These are phyloP conservation scores for Diadromus collaris DNA, from an alignment of 2,888 invertebrate genomes.

Conservation along the genomic window DNA sequence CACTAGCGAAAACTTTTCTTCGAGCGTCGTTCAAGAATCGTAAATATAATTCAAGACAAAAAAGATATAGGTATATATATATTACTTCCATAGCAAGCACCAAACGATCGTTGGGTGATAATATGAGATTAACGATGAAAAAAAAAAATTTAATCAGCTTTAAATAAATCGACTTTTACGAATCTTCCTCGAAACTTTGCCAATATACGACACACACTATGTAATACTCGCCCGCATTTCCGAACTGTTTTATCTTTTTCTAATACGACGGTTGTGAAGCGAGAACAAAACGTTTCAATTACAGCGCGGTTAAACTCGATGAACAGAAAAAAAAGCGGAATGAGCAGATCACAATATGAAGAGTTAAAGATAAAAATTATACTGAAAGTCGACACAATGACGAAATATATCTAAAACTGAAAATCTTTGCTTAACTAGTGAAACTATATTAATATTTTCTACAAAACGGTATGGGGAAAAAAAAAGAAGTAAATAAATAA, in stretches of 20 bases:
- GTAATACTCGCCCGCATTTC: slow-evolving; percentile 6
- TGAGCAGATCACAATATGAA: neutral
- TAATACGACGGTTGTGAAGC: slow-evolving; percentile 50
- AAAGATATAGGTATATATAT: neutral
- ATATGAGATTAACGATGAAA: slow-evolving; percentile 1
- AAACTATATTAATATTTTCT: slow-evolving; percentile 63
- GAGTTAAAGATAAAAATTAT: slow-evolving; percentile 15
- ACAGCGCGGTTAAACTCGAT: slow-evolving; percentile 26
- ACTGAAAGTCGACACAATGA: slow-evolving; percentile 26
- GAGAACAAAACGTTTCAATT: slow-evolving; percentile 51
- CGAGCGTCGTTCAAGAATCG: slow-evolving; percentile 1
- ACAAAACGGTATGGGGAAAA: slow-evolving; percentile 52
- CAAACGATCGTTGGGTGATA: slow-evolving; percentile 29
- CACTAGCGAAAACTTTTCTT: neutral
- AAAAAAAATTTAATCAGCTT: slow-evolving; percentile 31
- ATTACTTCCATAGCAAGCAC: slow-evolving; percentile 27
- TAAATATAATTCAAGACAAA: slow-evolving; percentile 19
- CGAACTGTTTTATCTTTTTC: slow-evolving; percentile 32
- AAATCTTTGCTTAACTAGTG: slow-evolving; percentile 60
- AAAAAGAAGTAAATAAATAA: slow-evolving; percentile 35
- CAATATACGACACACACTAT: slow-evolving; percentile 6
- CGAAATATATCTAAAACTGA: slow-evolving; percentile 27
- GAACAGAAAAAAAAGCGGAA: slow-evolving; percentile 10
- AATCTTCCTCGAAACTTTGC: slow-evolving; percentile 18
- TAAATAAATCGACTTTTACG: slow-evolving; percentile 31